A percentile compares a stretch with the other conserved stretches of the same genome.
These are phyloP conservation scores for Drosophila histrio DNA, from an alignment of 2,888 invertebrate genomes.

Conservation along the genomic window DNA sequence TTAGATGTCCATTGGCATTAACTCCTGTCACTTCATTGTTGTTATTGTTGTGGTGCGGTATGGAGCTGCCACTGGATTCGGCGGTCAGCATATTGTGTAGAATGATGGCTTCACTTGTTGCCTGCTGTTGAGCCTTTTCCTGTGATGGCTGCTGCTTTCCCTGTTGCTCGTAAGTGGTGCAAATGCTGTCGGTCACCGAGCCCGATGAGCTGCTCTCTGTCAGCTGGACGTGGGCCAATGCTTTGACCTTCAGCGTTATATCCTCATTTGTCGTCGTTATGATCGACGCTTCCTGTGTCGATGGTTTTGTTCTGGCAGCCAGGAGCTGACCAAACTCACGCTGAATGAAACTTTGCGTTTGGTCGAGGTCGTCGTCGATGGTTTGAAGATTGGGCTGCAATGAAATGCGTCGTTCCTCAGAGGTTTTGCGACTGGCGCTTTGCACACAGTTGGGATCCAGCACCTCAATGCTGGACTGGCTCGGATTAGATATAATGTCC, in stretches of 20 bases:
- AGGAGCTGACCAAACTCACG: constrained; percentile 59
- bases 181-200: constrained; percentile 87
- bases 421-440: constrained; percentile 80
- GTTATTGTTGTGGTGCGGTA: constrained; percentile 26
- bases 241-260: constrained; percentile 21
- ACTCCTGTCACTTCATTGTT: constrained; percentile 7
- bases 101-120: constrained; percentile 28
- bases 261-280: constrained; percentile 3
- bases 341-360: constrained; percentile 68
- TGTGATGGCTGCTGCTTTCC: constrained; percentile 49
- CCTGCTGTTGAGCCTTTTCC: constrained; percentile 8
- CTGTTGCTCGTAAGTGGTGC: constrained; percentile 86
- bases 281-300: neutral
- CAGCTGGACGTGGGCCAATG: constrained; percentile 82
- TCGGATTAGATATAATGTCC: constrained; percentile 89
- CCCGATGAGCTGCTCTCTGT: constrained; percentile 88
- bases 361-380: constrained; percentile 82
- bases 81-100: constrained; percentile 39
- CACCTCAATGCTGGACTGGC: constrained; percentile 89
- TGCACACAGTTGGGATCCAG: constrained; percentile 83
- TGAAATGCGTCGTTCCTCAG: constrained; percentile 85
- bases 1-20: constrained; percentile 27
- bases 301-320: constrained; percentile 1
- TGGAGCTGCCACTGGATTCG: constrained; percentile 20
- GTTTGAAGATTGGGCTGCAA: constrained; percentile 85